Conservation (phyloP, 2,797 vertebrate species). For the Bryconaethiops microstoma region DNA sequence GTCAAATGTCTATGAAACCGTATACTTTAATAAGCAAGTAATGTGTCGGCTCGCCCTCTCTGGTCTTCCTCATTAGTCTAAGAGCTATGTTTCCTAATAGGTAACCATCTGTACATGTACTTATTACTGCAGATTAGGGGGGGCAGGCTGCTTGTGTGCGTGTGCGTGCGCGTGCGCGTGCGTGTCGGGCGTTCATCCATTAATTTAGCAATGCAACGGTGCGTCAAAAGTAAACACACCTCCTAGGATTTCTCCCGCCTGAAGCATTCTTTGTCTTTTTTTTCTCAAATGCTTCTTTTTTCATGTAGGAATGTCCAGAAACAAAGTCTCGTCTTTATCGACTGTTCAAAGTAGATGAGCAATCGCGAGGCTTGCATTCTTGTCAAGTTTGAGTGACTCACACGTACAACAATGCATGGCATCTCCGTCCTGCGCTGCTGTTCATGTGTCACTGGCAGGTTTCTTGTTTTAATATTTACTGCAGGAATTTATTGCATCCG, state of each 20-base stretch:
- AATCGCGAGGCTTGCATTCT: slow-evolving; percentile 66
- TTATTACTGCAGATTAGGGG: slow-evolving; percentile 21
- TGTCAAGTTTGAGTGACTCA: slow-evolving; percentile 70
- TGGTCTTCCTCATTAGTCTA: slow-evolving; percentile 58
- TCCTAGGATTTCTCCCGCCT: slow-evolving; percentile 13
- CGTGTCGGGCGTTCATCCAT: background rate
- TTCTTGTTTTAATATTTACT: background rate
- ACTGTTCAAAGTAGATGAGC: background rate
- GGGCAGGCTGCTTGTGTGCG: slow-evolving; percentile 4
- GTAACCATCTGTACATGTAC: slow-evolving; percentile 35
- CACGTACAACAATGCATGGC: slow-evolving; percentile 67
- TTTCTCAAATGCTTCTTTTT: background rate
- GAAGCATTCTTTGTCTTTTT: background rate
- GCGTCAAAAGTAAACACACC: slow-evolving; percentile 27
- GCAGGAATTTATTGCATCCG: background rate
- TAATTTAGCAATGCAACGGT: background rate
- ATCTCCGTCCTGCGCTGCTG: slow-evolving; percentile 54
- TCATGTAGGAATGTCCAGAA: background rate
- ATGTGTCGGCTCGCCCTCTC: slow-evolving; percentile 32
- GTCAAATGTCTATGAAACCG: slow-evolving; percentile 56
- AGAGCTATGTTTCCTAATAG: slow-evolving; percentile 59
- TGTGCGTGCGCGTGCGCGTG: slow-evolving; percentile 15
- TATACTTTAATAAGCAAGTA: slow-evolving; percentile 52
- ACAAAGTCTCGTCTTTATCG: background rate
- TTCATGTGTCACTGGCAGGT: slow-evolving; percentile 29